These are phyloP conservation scores for Aradophagus sp. DNA, from an alignment of 1,140 invertebrate genomes.

Conservation along the genomic window DNA sequence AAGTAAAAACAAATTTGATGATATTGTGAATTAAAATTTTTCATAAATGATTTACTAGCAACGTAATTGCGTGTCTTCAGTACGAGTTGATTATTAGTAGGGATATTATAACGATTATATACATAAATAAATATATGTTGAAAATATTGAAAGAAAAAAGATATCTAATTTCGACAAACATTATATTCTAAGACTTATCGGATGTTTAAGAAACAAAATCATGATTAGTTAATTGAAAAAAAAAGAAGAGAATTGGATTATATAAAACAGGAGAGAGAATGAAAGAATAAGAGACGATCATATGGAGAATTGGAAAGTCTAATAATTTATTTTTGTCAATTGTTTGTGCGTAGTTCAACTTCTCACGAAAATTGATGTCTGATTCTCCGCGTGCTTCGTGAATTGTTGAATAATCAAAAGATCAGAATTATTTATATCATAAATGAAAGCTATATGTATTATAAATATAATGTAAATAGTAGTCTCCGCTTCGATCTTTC, in stretches of 20 bases:
- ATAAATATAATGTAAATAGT: slow-evolving; percentile 57
- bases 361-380: slow-evolving; percentile 27
- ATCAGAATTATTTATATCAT: slow-evolving; percentile 56
- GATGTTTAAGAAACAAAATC: slow-evolving; percentile 20
- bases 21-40: slow-evolving; percentile 51
- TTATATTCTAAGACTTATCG: slow-evolving; percentile 27
- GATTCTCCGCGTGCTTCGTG: slow-evolving; percentile 46
- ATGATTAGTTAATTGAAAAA: background rate
- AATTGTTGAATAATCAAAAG: slow-evolving; percentile 55
- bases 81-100: slow-evolving; percentile 66
- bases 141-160: slow-evolving; percentile 33
- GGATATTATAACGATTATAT: slow-evolving; percentile 56
- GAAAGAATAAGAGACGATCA: slow-evolving; percentile 16
- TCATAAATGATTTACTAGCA: slow-evolving; percentile 46
- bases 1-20: slow-evolving; percentile 50
- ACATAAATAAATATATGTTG: slow-evolving; percentile 54
- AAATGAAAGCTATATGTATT: slow-evolving; percentile 54
- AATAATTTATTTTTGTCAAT: slow-evolving; percentile 26
- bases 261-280: slow-evolving; percentile 12
- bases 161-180: slow-evolving; percentile 28
- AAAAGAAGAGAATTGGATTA: background rate
- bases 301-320: slow-evolving; percentile 45
- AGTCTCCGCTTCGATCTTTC: slow-evolving; percentile 41
- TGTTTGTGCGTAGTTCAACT: slow-evolving; percentile 7
- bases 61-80: slow-evolving; percentile 53